phyloP scores from a whole-genome alignment of 2,888 invertebrate species.

The Nephrocerus scutellatus region DNA sequence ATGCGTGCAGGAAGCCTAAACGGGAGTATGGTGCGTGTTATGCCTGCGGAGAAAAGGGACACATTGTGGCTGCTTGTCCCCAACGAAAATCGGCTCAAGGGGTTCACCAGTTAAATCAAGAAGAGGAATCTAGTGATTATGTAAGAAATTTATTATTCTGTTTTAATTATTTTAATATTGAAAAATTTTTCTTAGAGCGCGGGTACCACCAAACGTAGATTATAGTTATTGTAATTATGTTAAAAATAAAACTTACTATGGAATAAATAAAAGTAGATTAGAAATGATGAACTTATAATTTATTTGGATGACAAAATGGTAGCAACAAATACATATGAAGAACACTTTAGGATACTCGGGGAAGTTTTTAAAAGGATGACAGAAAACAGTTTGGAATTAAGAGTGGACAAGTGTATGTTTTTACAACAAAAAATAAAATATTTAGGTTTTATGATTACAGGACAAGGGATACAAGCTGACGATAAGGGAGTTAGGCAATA shows the following conservation, averaged over 20 bases:
- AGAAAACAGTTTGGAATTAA: constrained; percentile 1
- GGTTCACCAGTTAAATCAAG: too few relatives aligned
- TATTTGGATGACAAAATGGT: background rate
- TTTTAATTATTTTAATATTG: too few relatives aligned
- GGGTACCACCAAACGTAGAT: too few relatives aligned
- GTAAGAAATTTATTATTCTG: too few relatives aligned
- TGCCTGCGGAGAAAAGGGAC: constrained; percentile 3
- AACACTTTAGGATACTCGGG: background rate
- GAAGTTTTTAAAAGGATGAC: background rate
- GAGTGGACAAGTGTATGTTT: constrained; percentile 7
- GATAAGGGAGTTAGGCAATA: background rate
- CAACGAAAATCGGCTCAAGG: constrained; percentile 1
- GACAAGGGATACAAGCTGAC: constrained; percentile 3
- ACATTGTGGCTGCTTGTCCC: background rate
- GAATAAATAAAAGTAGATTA: background rate
- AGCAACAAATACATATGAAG: background rate
- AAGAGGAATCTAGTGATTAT: too few relatives aligned
- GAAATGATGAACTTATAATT: background rate
- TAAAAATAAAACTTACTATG: background rate
- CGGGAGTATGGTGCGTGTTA: constrained; percentile 9
- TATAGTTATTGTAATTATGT: too few relatives aligned
- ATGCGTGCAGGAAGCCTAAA: constrained; percentile 5
- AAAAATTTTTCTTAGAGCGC: too few relatives aligned
- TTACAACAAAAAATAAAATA: constrained; percentile 4
- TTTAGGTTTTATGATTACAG: constrained; percentile 1